Conservation (phyloP, 1,140 invertebrate genomes). For the Octopus sinensis region DNA sequence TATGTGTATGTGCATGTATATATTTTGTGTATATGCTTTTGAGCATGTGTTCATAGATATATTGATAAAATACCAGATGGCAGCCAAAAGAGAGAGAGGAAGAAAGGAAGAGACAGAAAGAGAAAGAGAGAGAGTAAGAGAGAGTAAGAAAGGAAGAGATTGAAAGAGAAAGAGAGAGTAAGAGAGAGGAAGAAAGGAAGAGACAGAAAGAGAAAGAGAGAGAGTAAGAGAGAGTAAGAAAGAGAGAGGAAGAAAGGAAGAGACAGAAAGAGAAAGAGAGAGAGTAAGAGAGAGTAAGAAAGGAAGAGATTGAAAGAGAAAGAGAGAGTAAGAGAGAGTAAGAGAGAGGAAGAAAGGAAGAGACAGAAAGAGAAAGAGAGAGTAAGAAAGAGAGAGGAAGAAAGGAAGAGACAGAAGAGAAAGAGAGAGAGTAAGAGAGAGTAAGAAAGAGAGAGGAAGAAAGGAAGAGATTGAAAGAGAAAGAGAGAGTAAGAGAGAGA, state of each 20-base stretch:
- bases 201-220: constrained; percentile 6
- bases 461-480: neutral
- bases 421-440: neutral
- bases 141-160: constrained; percentile 5
- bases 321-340: constrained; percentile 10
- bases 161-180: constrained; percentile 13
- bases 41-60: neutral
- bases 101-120: constrained; percentile 8
- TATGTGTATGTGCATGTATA: neutral
- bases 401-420: constrained; percentile 7
- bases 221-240: neutral
- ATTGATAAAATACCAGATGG: constrained; percentile 16
- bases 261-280: constrained; percentile 4
- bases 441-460: neutral
- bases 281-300: constrained; percentile 14
- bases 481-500: constrained; percentile 17
- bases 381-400: constrained; percentile 15
- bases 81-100: constrained; percentile 13
- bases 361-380: constrained; percentile 4
- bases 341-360: neutral
- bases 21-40: neutral
- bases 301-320: constrained; percentile 3
- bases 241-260: neutral
- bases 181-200: constrained; percentile 17
- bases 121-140: constrained; percentile 7